Evolutionary conservation across 2,888 invertebrate genomes (phyloP), one percentile per base, ranked within the genome.

Genomic region (Tolmerus cingulatus): DNA sequence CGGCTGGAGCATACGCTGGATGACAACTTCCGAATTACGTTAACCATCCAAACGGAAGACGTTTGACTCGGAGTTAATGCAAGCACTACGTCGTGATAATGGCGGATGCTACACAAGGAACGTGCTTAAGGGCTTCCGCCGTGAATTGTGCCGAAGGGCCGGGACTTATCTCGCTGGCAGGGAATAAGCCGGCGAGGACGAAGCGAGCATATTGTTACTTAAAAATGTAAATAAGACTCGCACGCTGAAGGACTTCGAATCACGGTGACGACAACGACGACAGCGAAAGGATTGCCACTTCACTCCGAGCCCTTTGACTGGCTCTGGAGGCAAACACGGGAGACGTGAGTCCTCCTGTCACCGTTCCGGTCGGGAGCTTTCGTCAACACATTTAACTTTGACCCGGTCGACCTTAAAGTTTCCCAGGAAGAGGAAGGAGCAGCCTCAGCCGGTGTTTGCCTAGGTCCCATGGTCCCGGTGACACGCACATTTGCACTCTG

Each of bases 1-100:
- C 27, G 66, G 66, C 23, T n/a, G 55, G 81, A 81, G 30, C 55
- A 55, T 34, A 81, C 51, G 66, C 66, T 74, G 84, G 84, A 84
- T 66, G 84, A 74, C 84, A 84, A 84, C 84, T 84, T 84, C 84
- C 84, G 84, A 84, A 84, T 84, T 84, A 57, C 84, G 84, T 84
- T 84, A 84, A 40, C 40, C 74, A 84, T 84, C 40, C 84, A 43
- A 84, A 57, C 57, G 84, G 84, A 84, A 84, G 84, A 74, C 84
- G 84, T 84, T 84, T 84, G 74, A 84, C 84, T 84, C 84, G 37
- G 23, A 84, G 84, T 84, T 84, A 84, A 84, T 84, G 84, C 84
- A 84, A 74, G 74, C 84, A 19, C 84, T 66, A 84, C 37, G 84
- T 23, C 37, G 84, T 66, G 84, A 84, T 84, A 84, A 84, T 84